Percentiles rank a stretch among this genome's conserved stretches.
Evolutionary conservation across 2,113 vertebrate genomes (phyloP).

Genomic region (Passerina amoena): DNA sequence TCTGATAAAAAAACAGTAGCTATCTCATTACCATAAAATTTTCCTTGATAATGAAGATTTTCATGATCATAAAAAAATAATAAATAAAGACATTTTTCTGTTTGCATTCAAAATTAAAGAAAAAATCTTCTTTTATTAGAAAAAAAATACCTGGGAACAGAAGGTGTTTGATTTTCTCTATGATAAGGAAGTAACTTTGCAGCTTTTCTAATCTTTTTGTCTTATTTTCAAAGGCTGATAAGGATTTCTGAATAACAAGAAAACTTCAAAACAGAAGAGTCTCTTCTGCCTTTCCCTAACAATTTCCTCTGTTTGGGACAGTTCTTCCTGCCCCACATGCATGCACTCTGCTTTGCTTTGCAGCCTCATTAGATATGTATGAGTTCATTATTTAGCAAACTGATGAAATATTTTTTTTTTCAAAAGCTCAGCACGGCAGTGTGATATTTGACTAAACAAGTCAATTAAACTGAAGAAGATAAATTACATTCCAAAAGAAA

Average conservation of each 20-base stretch:
- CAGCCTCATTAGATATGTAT: slow-evolving; percentile 4
- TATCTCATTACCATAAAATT: neutral
- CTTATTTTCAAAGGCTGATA: neutral
- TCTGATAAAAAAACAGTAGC: neutral
- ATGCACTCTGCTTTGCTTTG: neutral
- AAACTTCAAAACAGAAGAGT: neutral
- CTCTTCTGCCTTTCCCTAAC: neutral
- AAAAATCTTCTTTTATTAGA: neutral
- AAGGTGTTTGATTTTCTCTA: neutral
- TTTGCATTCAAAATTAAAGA: neutral
- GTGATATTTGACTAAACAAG: slow-evolving; percentile 48
- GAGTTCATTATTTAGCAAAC: slow-evolving; percentile 16
- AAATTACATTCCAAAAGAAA: slow-evolving; percentile 33
- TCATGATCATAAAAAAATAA: neutral
- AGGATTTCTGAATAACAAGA: neutral
- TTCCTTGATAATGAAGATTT: neutral
- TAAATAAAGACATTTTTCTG: neutral
- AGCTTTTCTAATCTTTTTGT: neutral
- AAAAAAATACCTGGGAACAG: neutral
- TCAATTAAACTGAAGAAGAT: slow-evolving; percentile 56
- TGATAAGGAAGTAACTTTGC: neutral
- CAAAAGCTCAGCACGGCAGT: neutral
- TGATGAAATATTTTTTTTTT: neutral
- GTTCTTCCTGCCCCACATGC: neutral
- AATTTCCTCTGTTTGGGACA: neutral